Conservation (phyloP, 2,797 vertebrate species). For the Hylomyscus alleni region DNA sequence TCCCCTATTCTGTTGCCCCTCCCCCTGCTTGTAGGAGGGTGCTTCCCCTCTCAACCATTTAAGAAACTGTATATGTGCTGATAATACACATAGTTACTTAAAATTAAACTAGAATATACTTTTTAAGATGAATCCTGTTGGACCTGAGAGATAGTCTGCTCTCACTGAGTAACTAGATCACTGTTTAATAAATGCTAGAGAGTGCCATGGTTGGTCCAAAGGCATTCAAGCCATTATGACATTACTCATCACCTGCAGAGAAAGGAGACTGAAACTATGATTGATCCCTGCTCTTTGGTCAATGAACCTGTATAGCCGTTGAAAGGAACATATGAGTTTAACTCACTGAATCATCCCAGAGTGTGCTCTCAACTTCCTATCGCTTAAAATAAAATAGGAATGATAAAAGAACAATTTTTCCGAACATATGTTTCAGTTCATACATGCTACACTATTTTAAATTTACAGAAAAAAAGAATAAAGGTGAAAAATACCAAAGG, state of each 20-base stretch:
- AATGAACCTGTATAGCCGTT: not conserved
- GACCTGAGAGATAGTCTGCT: fast-evolving
- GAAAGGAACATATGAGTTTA: not conserved
- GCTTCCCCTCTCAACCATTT: too few species aligned
- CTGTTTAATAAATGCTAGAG: conserved; percentile 14
- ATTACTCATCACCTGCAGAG: conserved; percentile 55
- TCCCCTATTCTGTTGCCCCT: too few species aligned
- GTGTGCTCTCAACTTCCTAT: not conserved
- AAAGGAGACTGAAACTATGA: conserved; percentile 6
- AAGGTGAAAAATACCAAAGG: not conserved
- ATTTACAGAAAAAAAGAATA: not conserved
- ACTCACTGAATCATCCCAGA: not conserved
- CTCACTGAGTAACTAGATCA: not conserved
- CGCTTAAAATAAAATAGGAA: not conserved
- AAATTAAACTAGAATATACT: not conserved
- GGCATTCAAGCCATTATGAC: not conserved
- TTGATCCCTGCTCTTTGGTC: conserved; percentile 13
- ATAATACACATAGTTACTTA: not conserved
- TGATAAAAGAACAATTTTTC: not conserved
- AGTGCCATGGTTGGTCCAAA: conserved; percentile 54
- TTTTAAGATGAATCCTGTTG: not conserved
- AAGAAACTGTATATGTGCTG: not conserved
- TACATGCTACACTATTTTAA: not conserved
- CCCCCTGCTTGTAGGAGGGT: too few species aligned
- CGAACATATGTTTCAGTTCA: not conserved